These are phyloP conservation scores for Gallinago nigripennis DNA, from an alignment of 2,797 vertebrate genomes.

Conservation along the genomic window DNA sequence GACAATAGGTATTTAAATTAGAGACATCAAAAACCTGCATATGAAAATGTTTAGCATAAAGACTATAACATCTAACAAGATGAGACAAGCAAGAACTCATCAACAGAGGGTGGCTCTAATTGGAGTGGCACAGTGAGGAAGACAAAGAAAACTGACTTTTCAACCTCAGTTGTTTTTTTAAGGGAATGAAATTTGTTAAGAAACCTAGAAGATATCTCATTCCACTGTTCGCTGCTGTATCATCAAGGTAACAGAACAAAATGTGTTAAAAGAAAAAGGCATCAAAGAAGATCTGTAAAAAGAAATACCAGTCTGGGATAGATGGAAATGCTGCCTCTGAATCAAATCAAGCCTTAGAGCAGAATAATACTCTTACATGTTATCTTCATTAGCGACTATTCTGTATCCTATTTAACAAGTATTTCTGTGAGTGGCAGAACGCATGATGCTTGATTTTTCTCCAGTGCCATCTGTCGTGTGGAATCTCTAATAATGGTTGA, in stretches of 20 bases:
- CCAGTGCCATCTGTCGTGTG: conserved; percentile 17
- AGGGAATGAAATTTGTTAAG: not conserved
- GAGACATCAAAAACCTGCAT: conserved; percentile 23
- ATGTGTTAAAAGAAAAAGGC: not conserved
- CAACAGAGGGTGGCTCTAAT: conserved; percentile 29
- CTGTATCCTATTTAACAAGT: conserved; percentile 28
- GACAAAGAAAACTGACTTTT: conserved; percentile 29
- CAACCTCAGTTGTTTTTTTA: not conserved
- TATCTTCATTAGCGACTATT: conserved; percentile 42
- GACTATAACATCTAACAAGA: conserved; percentile 22
- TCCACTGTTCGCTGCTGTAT: not conserved
- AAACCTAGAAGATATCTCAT: conserved; percentile 22
- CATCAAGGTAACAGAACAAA: conserved; percentile 55
- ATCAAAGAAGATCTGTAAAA: conserved; percentile 33
- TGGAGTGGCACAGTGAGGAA: conserved; percentile 43
- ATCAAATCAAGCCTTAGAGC: conserved; percentile 26
- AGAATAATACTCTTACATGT: not conserved
- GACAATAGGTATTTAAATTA: conserved; percentile 44
- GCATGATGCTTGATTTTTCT: conserved; percentile 6
- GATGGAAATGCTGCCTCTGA: conserved; percentile 13
- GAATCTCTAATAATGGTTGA: conserved; percentile 31
- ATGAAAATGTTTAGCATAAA: not conserved
- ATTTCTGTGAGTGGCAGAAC: conserved; percentile 28
- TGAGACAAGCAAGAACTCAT: conserved; percentile 53
- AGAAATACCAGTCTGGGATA: conserved; percentile 1